Percentiles rank a stretch among this genome's conserved stretches.
These are phyloP conservation scores for Intellagama lesueurii DNA, from an alignment of 2,797 vertebrate genomes.

Conservation along the genomic window DNA sequence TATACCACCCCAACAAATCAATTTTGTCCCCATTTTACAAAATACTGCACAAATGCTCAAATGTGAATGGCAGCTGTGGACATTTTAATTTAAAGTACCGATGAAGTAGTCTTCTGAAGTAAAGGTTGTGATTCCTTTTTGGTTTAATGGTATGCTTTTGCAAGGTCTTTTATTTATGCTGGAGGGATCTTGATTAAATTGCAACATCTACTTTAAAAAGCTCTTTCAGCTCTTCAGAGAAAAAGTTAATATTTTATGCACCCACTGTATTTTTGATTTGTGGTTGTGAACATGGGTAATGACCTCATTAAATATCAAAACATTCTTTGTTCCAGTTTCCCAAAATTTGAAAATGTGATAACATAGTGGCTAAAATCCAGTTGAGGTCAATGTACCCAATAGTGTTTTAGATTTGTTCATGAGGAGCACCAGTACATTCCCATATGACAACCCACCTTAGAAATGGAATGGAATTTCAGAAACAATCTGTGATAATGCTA, in stretches of 20 bases:
- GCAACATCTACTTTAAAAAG: conserved; percentile 22
- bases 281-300: not conserved
- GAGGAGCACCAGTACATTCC: not conserved
- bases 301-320: not conserved
- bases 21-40: not conserved
- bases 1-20: not conserved
- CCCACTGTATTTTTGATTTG: not conserved
- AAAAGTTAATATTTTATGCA: conserved; percentile 9
- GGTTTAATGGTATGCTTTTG: not conserved
- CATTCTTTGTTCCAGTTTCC: not conserved
- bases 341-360: not conserved
- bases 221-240: not conserved
- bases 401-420: not conserved
- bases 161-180: conserved; percentile 9
- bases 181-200: not conserved
- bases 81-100: conserved; percentile 6
- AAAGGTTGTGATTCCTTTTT: not conserved
- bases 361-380: not conserved
- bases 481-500: not conserved
- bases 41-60: not conserved
- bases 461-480: not conserved
- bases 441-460: not conserved
- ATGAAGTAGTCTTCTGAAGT: not conserved
- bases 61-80: conserved; percentile 25
- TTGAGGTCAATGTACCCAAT: not conserved